A percentile compares a stretch with the other conserved stretches of the same genome.
These are phyloP conservation scores for Habrosyne pyritoides DNA, from an alignment of 2,888 invertebrate species.

Conservation along the genomic window DNA sequence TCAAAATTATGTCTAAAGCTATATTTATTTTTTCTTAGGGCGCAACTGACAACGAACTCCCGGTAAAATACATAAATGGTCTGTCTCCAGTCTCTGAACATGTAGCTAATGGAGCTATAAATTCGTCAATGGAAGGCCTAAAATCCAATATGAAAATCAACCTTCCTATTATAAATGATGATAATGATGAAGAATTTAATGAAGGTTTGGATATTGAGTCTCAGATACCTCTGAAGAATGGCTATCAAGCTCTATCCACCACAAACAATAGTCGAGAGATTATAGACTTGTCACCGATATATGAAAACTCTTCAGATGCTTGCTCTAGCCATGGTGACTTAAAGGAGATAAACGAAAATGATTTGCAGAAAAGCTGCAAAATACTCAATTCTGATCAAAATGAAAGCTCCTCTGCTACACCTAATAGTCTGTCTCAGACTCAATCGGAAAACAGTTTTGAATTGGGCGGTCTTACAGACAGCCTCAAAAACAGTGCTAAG, in stretches of 20 bases:
- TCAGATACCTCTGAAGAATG: slow-evolving; percentile 63
- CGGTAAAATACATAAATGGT: slow-evolving; percentile 69
- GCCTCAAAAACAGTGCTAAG: slow-evolving; percentile 73
- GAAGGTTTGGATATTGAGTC: slow-evolving; percentile 47
- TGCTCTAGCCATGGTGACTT: slow-evolving; percentile 78
- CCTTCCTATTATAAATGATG: slow-evolving; percentile 74
- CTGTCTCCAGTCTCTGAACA: slow-evolving; percentile 76
- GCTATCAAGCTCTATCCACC: slow-evolving; percentile 66
- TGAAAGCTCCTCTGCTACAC: slow-evolving; percentile 72
- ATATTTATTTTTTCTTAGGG: slow-evolving; percentile 50
- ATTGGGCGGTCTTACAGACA: slow-evolving; percentile 73
- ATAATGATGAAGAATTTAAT: slow-evolving; percentile 78
- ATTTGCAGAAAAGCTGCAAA: slow-evolving; percentile 63
- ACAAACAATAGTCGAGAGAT: slow-evolving; percentile 71
- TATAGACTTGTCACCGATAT: slow-evolving; percentile 77
- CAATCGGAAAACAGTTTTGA: slow-evolving; percentile 80
- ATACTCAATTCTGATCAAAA: slow-evolving; percentile 64
- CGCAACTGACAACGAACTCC: slow-evolving; percentile 71
- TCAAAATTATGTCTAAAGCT: neutral
- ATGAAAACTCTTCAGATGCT: slow-evolving; percentile 80
- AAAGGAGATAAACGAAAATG: slow-evolving; percentile 62
- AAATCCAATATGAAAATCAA: slow-evolving; percentile 79
- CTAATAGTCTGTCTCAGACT: slow-evolving; percentile 75
- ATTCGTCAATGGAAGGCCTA: slow-evolving; percentile 74
- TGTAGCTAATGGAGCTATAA: slow-evolving; percentile 70